phyloP scores from a whole-genome alignment of 2,888 invertebrate species.

The Aricia artaxerxes region DNA sequence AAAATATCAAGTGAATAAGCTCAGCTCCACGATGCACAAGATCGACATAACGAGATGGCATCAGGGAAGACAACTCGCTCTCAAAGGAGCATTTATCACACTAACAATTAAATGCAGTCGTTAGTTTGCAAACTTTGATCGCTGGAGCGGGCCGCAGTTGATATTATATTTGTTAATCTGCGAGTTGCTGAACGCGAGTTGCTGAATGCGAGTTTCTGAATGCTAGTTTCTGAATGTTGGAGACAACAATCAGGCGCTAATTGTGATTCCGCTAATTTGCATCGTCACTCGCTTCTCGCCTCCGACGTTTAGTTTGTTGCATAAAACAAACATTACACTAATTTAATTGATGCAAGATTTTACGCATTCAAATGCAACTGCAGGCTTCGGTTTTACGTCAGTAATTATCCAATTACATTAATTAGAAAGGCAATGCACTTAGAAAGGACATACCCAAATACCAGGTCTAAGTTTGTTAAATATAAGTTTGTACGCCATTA shows the following conservation, averaged over 20 bases:
- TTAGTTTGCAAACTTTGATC: conserved; percentile 44
- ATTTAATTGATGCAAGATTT: neutral
- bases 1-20: neutral
- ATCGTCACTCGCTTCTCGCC: conserved; percentile 49
- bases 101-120: conserved; percentile 24
- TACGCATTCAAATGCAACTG: neutral
- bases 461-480: too few relatives aligned
- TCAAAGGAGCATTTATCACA: conserved; percentile 20
- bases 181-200: conserved; percentile 69
- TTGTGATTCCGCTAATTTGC: conserved; percentile 75
- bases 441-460: too few relatives aligned
- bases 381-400: neutral
- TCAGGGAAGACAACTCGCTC: conserved; percentile 13
- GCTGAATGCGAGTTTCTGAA: conserved; percentile 69
- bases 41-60: neutral
- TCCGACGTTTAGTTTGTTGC: conserved; percentile 41
- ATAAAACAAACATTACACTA: conserved; percentile 14
- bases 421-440: too few relatives aligned
- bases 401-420: too few relatives aligned
- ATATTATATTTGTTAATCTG: conserved; percentile 64
- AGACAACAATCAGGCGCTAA: conserved; percentile 68
- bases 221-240: conserved; percentile 61
- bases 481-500: too few relatives aligned
- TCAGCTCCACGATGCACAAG: neutral
- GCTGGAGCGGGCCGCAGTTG: conserved; percentile 50